Conservation (phyloP, 2,888 invertebrate genomes). For the Andrena bucephala region DNA sequence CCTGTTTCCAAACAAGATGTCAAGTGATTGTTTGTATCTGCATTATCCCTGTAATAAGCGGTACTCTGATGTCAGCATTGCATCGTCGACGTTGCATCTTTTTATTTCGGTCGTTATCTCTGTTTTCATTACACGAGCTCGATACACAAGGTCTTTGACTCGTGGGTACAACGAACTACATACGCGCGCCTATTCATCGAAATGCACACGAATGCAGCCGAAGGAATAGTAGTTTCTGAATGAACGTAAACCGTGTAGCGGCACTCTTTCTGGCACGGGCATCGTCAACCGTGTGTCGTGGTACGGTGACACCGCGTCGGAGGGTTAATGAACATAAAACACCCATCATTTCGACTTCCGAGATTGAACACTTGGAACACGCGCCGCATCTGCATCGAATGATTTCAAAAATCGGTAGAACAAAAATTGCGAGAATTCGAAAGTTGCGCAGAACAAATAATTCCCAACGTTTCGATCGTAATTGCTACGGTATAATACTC, state of each 20-base stretch:
- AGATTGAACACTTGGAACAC: constrained; percentile 50
- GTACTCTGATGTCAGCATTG: not conserved
- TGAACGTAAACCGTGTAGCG: constrained; percentile 55
- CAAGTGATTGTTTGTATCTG: constrained; percentile 13
- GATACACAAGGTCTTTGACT: constrained; percentile 47
- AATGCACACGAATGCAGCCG: constrained; percentile 30
- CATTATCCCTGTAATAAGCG: not conserved
- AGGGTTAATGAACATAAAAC: constrained; percentile 58
- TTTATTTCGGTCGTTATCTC: constrained; percentile 34
- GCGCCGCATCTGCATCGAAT: not conserved
- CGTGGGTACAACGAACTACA: constrained; percentile 29
- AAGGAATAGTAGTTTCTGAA: constrained; percentile 53
- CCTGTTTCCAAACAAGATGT: not conserved
- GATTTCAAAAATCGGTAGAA: too few species aligned
- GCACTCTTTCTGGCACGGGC: constrained; percentile 55
- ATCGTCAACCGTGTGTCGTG: constrained; percentile 42
- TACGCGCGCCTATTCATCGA: constrained; percentile 54
- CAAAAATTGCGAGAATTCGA: too few species aligned
- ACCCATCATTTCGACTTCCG: constrained; percentile 59
- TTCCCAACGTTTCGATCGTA: too few species aligned
- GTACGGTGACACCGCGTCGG: constrained; percentile 52
- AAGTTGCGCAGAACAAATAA: too few species aligned
- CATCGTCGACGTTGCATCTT: not conserved
- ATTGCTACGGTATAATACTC: too few species aligned
- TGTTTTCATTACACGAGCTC: constrained; percentile 27